phyloP scores from a whole-genome alignment of 2,797 vertebrate species.

The Bryconaethiops microstoma region DNA sequence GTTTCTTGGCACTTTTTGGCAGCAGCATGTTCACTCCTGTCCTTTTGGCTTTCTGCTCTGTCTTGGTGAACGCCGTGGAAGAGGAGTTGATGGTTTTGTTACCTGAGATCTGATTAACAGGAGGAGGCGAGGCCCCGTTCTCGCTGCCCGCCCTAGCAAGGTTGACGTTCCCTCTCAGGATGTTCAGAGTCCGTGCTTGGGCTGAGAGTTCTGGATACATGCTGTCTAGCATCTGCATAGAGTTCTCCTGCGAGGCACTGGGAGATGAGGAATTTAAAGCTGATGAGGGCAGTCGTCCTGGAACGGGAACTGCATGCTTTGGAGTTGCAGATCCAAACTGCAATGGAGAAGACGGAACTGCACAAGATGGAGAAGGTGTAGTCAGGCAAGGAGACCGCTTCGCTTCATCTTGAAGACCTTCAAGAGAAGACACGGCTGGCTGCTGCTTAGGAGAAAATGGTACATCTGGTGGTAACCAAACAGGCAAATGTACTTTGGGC shows the following conservation, averaged over 20 bases:
- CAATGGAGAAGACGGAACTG: conserved; percentile 87
- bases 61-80: conserved; percentile 92
- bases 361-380: conserved; percentile 73
- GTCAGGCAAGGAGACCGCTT: conserved; percentile 62
- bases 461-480: conserved; percentile 76
- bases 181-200: conserved; percentile 89
- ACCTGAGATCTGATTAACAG: conserved; percentile 76
- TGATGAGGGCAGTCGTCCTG: conserved; percentile 85
- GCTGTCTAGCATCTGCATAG: conserved; percentile 91
- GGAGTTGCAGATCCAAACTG: conserved; percentile 95
- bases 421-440: conserved; percentile 45
- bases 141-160: conserved; percentile 73
- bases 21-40: conserved; percentile 52
- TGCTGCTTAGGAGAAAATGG: conserved; percentile 71
- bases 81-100: conserved; percentile 87
- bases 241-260: conserved; percentile 84
- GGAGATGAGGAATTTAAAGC: conserved; percentile 68
- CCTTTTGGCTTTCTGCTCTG: conserved; percentile 77
- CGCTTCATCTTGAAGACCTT: conserved; percentile 54
- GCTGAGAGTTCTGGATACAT: conserved; percentile 97
- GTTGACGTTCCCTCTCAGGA: conserved; percentile 88
- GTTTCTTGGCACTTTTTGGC: conserved; percentile 82
- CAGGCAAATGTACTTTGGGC: conserved; percentile 73
- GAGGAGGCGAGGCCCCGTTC: conserved; percentile 63
- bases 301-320: conserved; percentile 93